phyloP scores from a whole-genome alignment of 2,888 invertebrate genomes.

The Glaucopsyche alexis region DNA sequence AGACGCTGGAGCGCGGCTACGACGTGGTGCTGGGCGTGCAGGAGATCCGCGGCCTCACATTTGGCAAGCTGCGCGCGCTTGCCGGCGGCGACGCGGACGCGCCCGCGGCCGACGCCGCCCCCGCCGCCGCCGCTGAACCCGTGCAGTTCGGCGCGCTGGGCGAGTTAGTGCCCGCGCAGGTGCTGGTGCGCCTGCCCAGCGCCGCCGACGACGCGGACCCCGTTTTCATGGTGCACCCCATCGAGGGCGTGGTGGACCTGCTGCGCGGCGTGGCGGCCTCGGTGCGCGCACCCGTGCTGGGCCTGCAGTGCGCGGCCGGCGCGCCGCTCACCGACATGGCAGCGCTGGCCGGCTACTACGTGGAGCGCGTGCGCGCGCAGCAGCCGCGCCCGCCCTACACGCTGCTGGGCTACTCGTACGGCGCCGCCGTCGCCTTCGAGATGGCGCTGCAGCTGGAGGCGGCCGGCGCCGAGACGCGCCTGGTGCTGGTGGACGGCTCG shows the following conservation, averaged over 20 bases:
- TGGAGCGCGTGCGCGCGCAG: constrained; percentile 85
- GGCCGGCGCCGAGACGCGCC: constrained; percentile 76
- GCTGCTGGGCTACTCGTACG: constrained; percentile 97
- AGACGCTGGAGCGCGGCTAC: constrained; percentile 94
- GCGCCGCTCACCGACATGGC: constrained; percentile 87
- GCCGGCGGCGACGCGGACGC: constrained; percentile 53
- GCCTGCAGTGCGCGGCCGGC: constrained; percentile 91
- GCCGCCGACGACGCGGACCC: constrained; percentile 71
- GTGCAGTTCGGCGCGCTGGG: constrained; percentile 65
- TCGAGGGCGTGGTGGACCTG: constrained; percentile 90
- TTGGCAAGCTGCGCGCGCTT: constrained; percentile 85
- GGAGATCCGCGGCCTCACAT: constrained; percentile 92
- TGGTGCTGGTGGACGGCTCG: constrained; percentile 94
- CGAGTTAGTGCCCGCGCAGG: constrained; percentile 88
- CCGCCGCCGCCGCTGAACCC: constrained; percentile 61
- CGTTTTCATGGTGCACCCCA: constrained; percentile 89
- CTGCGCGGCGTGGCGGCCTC: constrained; percentile 86
- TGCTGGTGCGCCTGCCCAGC: constrained; percentile 84
- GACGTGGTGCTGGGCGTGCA: constrained; percentile 94
- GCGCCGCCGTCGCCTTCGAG: constrained; percentile 96
- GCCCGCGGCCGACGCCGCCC: constrained; percentile 34
- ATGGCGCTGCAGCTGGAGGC: constrained; percentile 92
- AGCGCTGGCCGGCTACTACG: constrained; percentile 86
- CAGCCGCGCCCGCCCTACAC: constrained; percentile 92
- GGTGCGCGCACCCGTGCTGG: constrained; percentile 88